A percentile compares a stretch with the other conserved stretches of the same genome.
phyloP scores from a whole-genome alignment of 2,888 invertebrate species.

The Nudaria mundana region DNA sequence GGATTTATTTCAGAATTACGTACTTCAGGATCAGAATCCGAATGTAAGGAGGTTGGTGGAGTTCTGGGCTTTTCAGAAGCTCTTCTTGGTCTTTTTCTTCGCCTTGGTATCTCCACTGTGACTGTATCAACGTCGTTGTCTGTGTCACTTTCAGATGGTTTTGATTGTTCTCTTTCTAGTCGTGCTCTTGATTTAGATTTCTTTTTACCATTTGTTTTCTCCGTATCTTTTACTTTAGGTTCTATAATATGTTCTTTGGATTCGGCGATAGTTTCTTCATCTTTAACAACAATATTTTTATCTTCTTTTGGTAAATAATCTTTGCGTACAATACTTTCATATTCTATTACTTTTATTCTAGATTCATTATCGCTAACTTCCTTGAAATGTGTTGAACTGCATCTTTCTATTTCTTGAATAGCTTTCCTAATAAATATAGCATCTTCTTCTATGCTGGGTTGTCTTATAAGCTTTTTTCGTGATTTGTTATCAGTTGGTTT shows the following conservation, averaged over 20 bases:
- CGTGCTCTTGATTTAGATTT: conserved; percentile 72
- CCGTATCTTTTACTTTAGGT: conserved; percentile 55
- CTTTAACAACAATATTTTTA: conserved; percentile 32
- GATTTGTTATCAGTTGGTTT: conserved; percentile 52
- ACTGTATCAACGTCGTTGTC: conserved; percentile 74
- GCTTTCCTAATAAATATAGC: conserved; percentile 72
- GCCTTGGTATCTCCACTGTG: conserved; percentile 74
- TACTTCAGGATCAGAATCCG: conserved; percentile 74
- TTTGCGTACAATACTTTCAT: conserved; percentile 38
- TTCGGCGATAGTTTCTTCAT: conserved; percentile 49
- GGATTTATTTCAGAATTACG: too few species aligned
- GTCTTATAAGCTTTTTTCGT: conserved; percentile 53
- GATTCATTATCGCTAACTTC: conserved; percentile 30
- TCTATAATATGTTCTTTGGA: conserved; percentile 58
- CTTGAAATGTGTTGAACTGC: conserved; percentile 57
- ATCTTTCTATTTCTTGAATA: conserved; percentile 74
- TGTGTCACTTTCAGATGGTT: conserved; percentile 74
- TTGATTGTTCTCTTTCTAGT: conserved; percentile 73
- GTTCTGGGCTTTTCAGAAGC: conserved; percentile 72
- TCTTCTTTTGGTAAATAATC: conserved; percentile 40
- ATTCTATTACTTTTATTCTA: conserved; percentile 28
- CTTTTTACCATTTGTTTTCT: conserved; percentile 69
- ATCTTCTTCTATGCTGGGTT: conserved; percentile 72
- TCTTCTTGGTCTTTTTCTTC: conserved; percentile 66
- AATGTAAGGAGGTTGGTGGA: conserved; percentile 67